A percentile compares a stretch with the other conserved stretches of the same genome.
phyloP scores from a whole-genome alignment of 2,113 vertebrate genomes.

The Motacilla tschutschensis region DNA sequence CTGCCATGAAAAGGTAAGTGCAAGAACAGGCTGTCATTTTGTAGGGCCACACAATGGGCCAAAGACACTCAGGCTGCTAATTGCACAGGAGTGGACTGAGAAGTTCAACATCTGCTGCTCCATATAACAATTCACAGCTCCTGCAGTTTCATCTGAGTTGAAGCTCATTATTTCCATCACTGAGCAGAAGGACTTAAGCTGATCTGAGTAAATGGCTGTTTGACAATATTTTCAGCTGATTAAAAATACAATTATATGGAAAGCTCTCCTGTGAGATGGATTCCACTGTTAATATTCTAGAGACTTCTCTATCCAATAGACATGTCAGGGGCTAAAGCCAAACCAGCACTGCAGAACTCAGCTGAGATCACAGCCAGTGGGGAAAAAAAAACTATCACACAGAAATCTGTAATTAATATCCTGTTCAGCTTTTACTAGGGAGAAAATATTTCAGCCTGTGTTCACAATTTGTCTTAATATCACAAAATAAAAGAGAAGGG shows the following conservation, averaged over 20 bases:
- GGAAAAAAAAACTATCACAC: background rate
- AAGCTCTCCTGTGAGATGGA: background rate
- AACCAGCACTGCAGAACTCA: background rate
- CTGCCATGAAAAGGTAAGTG: background rate
- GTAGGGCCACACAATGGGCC: background rate
- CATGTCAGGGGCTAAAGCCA: background rate
- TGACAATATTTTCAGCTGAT: slow-evolving; percentile 12
- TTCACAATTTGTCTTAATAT: background rate
- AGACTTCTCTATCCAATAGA: background rate
- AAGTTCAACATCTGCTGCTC: background rate
- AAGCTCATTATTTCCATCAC: slow-evolving; percentile 2
- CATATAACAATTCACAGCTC: background rate
- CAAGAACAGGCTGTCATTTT: background rate
- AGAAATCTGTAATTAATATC: background rate
- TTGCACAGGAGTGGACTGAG: background rate
- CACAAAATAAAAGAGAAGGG: background rate
- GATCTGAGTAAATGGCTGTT: background rate
- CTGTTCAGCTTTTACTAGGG: background rate
- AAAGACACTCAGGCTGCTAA: background rate
- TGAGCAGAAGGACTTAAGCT: background rate
- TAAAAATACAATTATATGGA: background rate
- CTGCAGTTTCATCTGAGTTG: background rate
- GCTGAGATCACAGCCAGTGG: background rate
- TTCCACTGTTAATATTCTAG: background rate
- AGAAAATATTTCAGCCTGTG: background rate